Evolutionary conservation across 2,797 vertebrate genomes (phyloP).

Genomic region (Lindbergichthys nudifrons): DNA sequence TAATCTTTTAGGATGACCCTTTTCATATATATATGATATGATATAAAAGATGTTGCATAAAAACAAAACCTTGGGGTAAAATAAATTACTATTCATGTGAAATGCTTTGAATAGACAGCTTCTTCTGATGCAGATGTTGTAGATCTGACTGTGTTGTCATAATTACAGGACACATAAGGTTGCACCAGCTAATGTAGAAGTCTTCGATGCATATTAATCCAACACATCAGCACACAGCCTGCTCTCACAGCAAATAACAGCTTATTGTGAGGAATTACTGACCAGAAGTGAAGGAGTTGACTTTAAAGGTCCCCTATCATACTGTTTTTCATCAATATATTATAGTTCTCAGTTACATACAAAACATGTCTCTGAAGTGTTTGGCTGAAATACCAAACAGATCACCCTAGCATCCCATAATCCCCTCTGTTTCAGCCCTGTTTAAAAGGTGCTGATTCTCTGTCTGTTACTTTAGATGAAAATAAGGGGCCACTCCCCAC

Average conservation of each 20-base stretch:
- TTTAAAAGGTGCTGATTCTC: too few species aligned
- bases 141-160: conserved; percentile 34
- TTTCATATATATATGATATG: too few species aligned
- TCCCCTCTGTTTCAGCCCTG: too few species aligned
- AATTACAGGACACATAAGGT: conserved; percentile 47
- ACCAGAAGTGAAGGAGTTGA: conserved; percentile 1
- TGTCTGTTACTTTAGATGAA: too few species aligned
- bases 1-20: too few species aligned
- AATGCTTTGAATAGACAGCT: conserved; percentile 21
- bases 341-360: too few species aligned
- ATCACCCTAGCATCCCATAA: too few species aligned
- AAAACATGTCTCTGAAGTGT: too few species aligned
- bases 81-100: neutral
- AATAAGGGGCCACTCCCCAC: too few species aligned
- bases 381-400: too few species aligned
- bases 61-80: neutral
- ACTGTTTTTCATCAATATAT: too few species aligned
- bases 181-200: conserved; percentile 28
- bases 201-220: conserved; percentile 60
- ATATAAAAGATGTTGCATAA: neutral
- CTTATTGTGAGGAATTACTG: conserved; percentile 37
- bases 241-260: conserved; percentile 53
- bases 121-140: conserved; percentile 39
- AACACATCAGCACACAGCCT: conserved; percentile 20
- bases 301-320: too few species aligned